Percentiles rank a stretch among this genome's conserved stretches.
Conservation (phyloP, 1,140 invertebrate species). For the Macrotrachela quadricornifera region DNA sequence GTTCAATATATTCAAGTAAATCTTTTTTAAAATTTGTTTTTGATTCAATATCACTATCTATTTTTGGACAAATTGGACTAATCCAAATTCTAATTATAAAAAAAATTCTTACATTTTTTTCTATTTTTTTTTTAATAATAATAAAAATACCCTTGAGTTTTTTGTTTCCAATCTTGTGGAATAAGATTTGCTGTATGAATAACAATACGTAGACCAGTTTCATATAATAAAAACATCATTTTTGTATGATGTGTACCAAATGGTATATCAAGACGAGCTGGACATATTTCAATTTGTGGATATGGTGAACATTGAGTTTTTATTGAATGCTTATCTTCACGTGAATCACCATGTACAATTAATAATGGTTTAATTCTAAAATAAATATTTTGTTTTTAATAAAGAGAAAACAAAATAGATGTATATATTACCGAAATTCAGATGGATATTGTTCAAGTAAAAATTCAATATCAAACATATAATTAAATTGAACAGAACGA, state of each 20-base stretch:
- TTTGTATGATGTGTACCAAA: constrained; percentile 82
- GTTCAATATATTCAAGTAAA: constrained; percentile 52
- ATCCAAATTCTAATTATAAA: constrained; percentile 48
- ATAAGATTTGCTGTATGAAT: constrained; percentile 79
- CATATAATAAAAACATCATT: constrained; percentile 60
- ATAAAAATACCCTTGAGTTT: constrained; percentile 56
- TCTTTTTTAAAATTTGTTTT: constrained; percentile 61
- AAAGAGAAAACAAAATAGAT: constrained; percentile 8
- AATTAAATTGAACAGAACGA: constrained; percentile 53
- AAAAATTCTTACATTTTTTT: neutral
- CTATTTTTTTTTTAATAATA: neutral
- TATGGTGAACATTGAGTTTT: constrained; percentile 16
- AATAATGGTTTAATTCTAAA: constrained; percentile 40
- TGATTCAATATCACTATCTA: constrained; percentile 37
- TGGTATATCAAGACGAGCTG: constrained; percentile 33
- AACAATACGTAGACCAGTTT: constrained; percentile 56
- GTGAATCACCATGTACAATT: constrained; percentile 54
- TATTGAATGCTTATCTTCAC: constrained; percentile 22
- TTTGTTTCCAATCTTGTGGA: constrained; percentile 68
- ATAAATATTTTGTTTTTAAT: constrained; percentile 25
- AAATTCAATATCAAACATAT: constrained; percentile 71
- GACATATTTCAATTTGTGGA: constrained; percentile 22
- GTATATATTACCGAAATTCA: constrained; percentile 19
- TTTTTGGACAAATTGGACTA: constrained; percentile 47
- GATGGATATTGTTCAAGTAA: constrained; percentile 49